These are phyloP conservation scores for Tupiocoris notatus DNA, from an alignment of 2,888 invertebrate species.

Conservation along the genomic window DNA sequence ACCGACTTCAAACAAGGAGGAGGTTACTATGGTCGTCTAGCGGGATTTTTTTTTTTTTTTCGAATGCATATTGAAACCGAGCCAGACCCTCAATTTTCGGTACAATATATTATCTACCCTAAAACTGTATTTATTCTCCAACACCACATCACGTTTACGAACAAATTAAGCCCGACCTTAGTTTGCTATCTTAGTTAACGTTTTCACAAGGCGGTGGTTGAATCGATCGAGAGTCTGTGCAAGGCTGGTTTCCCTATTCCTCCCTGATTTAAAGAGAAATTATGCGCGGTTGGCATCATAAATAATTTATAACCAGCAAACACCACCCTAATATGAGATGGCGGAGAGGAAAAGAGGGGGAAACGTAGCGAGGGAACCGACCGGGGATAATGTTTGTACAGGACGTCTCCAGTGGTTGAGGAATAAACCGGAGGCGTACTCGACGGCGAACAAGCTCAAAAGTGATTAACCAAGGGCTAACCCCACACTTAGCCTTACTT, in stretches of 20 bases:
- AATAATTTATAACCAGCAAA: conserved; percentile 11
- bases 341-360: neutral
- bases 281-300: conserved; percentile 21
- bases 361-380: neutral
- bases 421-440: no score
- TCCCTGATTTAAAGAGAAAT: conserved; percentile 19
- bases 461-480: neutral
- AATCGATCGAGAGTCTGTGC: neutral
- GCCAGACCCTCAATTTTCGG: no score
- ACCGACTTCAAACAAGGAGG: no score
- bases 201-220: neutral
- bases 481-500: conserved; percentile 5
- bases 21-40: no score
- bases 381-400: neutral
- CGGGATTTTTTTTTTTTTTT: no score
- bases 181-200: neutral
- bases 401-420: conserved; percentile 3
- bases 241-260: neutral
- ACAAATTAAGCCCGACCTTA: neutral
- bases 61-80: no score
- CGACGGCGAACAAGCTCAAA: neutral
- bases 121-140: no score
- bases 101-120: no score
- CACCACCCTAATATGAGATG: neutral
- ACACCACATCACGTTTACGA: neutral